Evolutionary conservation across 2,113 vertebrate species (phyloP).

Genomic region (Clinocottus analis): DNA sequence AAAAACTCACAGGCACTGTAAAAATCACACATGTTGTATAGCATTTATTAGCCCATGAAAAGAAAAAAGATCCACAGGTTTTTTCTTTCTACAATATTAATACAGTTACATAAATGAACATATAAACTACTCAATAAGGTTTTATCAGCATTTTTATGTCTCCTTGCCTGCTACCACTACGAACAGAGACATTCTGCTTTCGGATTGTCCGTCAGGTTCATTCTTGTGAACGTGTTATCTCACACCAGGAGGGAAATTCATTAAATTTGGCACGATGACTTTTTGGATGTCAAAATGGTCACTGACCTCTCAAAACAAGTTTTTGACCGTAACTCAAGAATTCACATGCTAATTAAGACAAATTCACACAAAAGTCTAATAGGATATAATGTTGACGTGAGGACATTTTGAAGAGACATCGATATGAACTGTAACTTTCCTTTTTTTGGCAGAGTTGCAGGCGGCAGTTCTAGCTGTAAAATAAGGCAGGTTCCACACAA

Average conservation of each 20-base stretch:
- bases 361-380: neutral
- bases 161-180: neutral
- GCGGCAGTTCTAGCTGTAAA: neutral
- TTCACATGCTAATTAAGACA: neutral
- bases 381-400: neutral
- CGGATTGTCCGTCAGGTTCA: too few relatives aligned
- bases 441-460: neutral
- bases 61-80: neutral
- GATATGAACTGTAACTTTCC: neutral
- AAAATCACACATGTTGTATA: neutral
- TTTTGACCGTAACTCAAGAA: neutral
- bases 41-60: neutral
- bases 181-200: too few relatives aligned
- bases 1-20: neutral
- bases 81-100: too few relatives aligned
- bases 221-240: too few relatives aligned
- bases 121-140: neutral
- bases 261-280: neutral
- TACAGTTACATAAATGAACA: constrained; percentile 4
- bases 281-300: neutral
- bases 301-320: neutral
- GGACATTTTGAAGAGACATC: neutral
- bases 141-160: neutral
- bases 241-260: neutral
- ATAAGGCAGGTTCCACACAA: neutral